phyloP scores from a whole-genome alignment of 2,797 vertebrate genomes.

The Pseudopleuronectes americanus region DNA sequence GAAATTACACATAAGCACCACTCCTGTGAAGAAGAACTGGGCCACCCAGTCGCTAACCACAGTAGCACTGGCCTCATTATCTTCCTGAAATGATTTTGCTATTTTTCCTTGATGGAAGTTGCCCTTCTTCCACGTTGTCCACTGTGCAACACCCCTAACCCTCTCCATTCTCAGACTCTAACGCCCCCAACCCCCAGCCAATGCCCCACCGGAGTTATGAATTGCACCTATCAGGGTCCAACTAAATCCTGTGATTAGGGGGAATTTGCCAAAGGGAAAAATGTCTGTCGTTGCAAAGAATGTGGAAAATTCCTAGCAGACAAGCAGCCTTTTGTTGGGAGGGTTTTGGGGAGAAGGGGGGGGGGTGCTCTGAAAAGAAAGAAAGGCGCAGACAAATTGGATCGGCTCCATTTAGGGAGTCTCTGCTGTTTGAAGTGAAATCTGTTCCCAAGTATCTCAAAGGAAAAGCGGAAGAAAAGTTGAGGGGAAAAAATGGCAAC shows the following conservation, averaged over 20 bases:
- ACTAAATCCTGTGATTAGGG: constrained; percentile 94
- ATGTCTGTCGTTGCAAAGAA: constrained; percentile 95
- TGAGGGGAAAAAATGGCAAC: constrained; percentile 36
- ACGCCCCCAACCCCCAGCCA: constrained; percentile 1
- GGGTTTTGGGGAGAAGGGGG: constrained; percentile 52
- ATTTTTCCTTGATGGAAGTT: constrained; percentile 64
- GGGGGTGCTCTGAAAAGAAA: constrained; percentile 90
- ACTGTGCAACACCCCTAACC: constrained; percentile 1
- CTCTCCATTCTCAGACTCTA: not conserved
- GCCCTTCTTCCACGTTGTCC: constrained; percentile 15
- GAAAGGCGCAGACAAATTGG: constrained; percentile 93
- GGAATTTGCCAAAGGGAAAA: constrained; percentile 96
- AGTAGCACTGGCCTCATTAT: not conserved
- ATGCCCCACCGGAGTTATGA: constrained; percentile 82
- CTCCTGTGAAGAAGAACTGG: not conserved
- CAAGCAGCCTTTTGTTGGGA: constrained; percentile 94
- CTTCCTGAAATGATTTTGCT: constrained; percentile 9
- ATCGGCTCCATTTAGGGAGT: constrained; percentile 80
- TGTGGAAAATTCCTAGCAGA: constrained; percentile 97
- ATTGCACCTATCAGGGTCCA: constrained; percentile 93
- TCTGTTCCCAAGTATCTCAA: constrained; percentile 79
- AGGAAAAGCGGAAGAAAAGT: constrained; percentile 44
- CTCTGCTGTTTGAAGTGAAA: constrained; percentile 90
- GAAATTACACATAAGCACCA: not conserved
- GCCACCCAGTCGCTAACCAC: not conserved